Conservation (phyloP, 2,888 invertebrate species). For the Fragum sueziense region DNA sequence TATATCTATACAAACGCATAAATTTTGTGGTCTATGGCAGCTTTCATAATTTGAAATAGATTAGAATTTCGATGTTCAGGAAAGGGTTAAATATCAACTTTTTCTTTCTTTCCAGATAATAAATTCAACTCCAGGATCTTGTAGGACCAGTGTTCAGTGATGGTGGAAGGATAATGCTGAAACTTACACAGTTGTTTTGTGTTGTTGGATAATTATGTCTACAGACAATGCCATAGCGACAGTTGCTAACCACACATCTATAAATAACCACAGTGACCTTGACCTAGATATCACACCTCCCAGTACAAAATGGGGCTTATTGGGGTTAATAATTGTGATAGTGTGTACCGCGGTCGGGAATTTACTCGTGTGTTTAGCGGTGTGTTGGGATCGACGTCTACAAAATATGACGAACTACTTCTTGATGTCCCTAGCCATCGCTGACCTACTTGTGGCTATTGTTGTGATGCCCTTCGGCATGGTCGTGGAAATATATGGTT, state of each 20-base stretch:
- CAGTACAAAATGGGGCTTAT: slow-evolving; percentile 71
- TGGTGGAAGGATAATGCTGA: not conserved
- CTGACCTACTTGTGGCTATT: slow-evolving; percentile 95
- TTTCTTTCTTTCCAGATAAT: no score
- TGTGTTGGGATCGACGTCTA: slow-evolving; percentile 92
- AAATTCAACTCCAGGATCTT: no score
- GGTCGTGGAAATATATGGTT: slow-evolving; percentile 83
- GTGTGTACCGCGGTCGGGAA: slow-evolving; percentile 95
- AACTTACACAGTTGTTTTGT: not conserved
- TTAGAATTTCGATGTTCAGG: no score
- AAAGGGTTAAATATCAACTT: no score
- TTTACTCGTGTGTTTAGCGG: slow-evolving; percentile 95
- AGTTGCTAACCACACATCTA: slow-evolving; percentile 8
- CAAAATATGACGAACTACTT: slow-evolving; percentile 99
- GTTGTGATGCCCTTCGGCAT: slow-evolving; percentile 98
- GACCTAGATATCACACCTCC: not conserved
- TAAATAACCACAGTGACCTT: slow-evolving; percentile 7
- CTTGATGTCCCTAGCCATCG: slow-evolving; percentile 95
- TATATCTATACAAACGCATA: no score
- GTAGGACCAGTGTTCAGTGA: no score
- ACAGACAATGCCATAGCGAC: slow-evolving; percentile 2
- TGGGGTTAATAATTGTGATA: slow-evolving; percentile 90
- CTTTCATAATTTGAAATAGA: no score
- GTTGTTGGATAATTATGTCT: slow-evolving; percentile 6
- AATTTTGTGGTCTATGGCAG: no score